Evolutionary conservation across 2,113 vertebrate genomes (phyloP).

Genomic region (Cromileptes altivelis): DNA sequence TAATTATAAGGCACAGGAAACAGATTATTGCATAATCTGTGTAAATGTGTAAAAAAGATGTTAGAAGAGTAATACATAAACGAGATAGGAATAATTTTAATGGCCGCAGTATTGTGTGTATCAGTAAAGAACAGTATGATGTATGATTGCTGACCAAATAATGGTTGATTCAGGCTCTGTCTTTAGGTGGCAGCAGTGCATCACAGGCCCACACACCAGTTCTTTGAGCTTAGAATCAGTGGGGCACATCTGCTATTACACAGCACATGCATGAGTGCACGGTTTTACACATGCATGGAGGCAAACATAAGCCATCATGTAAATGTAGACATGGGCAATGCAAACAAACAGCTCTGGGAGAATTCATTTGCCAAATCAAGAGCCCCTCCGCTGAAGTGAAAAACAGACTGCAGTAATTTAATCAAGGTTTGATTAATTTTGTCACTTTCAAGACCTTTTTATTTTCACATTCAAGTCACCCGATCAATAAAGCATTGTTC

Average conservation of each 20-base stretch:
- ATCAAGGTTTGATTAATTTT: constrained; percentile 64
- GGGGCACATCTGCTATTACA: constrained; percentile 26
- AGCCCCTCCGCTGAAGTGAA: constrained; percentile 30
- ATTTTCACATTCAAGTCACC: constrained; percentile 55
- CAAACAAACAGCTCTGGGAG: constrained; percentile 32
- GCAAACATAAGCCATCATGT: constrained; percentile 52
- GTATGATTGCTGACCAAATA: neutral
- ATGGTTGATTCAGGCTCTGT: constrained; percentile 11
- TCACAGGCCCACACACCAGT: neutral
- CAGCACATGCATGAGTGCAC: constrained; percentile 53
- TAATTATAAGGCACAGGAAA: neutral
- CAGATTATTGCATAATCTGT: neutral
- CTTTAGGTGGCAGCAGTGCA: constrained; percentile 76
- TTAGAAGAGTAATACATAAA: neutral
- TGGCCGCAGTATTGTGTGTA: neutral
- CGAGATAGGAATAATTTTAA: neutral
- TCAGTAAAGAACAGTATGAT: neutral
- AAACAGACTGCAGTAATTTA: constrained; percentile 52
- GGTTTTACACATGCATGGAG: constrained; percentile 36
- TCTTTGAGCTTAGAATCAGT: neutral
- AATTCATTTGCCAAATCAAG: constrained; percentile 1
- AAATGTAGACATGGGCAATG: constrained; percentile 30
- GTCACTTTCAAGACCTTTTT: constrained; percentile 51
- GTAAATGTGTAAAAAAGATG: neutral
- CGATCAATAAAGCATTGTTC: constrained; percentile 59